These are phyloP conservation scores for Phragmatobia fuliginosa DNA, from an alignment of 2,888 invertebrate genomes.

Conservation along the genomic window DNA sequence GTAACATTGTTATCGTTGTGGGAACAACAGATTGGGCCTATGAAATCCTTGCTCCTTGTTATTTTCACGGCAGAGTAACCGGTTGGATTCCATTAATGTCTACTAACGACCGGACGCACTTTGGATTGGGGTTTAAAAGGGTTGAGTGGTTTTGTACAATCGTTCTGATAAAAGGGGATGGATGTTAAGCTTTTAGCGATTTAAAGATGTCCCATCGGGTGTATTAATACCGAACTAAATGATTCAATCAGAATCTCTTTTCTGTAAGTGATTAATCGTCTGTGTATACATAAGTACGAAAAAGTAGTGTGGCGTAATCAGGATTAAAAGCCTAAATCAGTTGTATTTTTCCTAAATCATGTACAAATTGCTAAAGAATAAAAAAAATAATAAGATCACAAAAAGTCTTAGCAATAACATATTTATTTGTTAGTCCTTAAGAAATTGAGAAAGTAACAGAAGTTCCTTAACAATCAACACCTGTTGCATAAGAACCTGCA, in stretches of 20 bases:
- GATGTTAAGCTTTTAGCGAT: conserved; percentile 83
- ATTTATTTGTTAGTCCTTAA: not conserved
- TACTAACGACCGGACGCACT: conserved; percentile 86
- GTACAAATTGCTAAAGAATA: not conserved
- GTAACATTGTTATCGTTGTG: conserved; percentile 62
- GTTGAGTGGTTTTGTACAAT: conserved; percentile 86
- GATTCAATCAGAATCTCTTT: conserved; percentile 60
- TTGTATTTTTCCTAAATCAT: not conserved
- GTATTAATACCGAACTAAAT: conserved; percentile 67
- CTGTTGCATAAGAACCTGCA: not conserved
- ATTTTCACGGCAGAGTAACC: conserved; percentile 82
- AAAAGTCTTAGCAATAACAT: not conserved
- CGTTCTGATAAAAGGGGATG: conserved; percentile 82
- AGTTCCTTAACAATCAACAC: not conserved
- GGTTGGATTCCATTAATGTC: conserved; percentile 85
- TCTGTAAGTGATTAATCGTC: not conserved
- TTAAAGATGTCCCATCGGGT: conserved; percentile 77
- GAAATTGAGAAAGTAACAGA: not conserved
- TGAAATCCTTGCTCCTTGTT: conserved; percentile 74
- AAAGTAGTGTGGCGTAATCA: not conserved
- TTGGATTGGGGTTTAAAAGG: conserved; percentile 85
- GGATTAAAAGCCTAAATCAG: not conserved
- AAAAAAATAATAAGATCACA: not conserved
- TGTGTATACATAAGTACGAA: not conserved
- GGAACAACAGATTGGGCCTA: conserved; percentile 70